Percentiles rank a stretch among this genome's conserved stretches.
Evolutionary conservation across 2,113 vertebrate genomes (phyloP).

Genomic region (Hippocampus comes): DNA sequence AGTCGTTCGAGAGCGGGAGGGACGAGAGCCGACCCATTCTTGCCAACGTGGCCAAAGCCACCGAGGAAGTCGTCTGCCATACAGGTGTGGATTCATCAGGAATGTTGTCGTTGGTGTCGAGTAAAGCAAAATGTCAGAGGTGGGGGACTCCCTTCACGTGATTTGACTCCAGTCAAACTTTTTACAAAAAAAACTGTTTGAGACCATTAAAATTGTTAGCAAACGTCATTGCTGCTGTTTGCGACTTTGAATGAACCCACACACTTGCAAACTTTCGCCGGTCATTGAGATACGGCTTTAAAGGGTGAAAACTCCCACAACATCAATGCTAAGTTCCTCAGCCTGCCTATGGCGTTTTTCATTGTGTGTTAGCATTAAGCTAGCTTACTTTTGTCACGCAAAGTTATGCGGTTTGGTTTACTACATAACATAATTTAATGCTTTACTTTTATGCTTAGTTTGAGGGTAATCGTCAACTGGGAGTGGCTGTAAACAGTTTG

Average conservation of each 20-base stretch:
- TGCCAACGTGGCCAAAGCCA: background rate
- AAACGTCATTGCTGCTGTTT: too few relatives aligned
- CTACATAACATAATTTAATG: background rate
- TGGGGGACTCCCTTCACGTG: background rate
- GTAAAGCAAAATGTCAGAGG: background rate
- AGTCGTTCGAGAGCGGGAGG: constrained; percentile 56
- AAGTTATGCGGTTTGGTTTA: background rate
- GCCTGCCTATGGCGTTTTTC: background rate
- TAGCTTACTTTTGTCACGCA: background rate
- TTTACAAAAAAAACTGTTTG: too few relatives aligned
- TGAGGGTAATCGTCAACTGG: too few relatives aligned
- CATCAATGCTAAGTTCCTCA: background rate
- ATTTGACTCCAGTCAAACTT: background rate
- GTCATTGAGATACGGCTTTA: too few relatives aligned
- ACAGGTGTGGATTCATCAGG: constrained; percentile 44
- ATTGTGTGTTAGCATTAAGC: background rate
- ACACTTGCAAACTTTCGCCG: too few relatives aligned
- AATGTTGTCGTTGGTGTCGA: background rate
- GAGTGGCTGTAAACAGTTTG: too few relatives aligned
- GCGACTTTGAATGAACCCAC: too few relatives aligned
- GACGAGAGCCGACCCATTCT: constrained; percentile 73
- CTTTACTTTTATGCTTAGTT: too few relatives aligned
- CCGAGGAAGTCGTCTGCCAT: constrained; percentile 47
- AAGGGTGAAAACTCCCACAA: too few relatives aligned
- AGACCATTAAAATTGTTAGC: too few relatives aligned